Evolutionary conservation across 1,140 invertebrate species (phyloP).

Genomic region (Euwallacea similis): DNA sequence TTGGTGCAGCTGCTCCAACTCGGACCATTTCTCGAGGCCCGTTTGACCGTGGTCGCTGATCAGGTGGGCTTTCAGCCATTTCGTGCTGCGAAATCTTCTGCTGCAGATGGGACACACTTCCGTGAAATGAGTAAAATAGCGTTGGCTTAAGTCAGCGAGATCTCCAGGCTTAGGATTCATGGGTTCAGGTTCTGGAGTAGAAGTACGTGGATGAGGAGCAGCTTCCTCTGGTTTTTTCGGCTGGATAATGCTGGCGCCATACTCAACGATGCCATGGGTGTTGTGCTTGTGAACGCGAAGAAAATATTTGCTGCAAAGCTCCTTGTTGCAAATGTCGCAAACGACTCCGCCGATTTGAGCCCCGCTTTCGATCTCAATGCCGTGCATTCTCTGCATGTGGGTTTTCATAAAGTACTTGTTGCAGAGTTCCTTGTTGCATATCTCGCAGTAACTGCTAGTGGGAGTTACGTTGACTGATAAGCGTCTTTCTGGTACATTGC

Average conservation of each 20-base stretch:
- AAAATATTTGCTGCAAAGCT: constrained; percentile 97
- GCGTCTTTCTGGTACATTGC: constrained; percentile 44
- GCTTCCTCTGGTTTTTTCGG: constrained; percentile 56
- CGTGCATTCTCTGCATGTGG: constrained; percentile 99
- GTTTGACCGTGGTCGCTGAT: constrained; percentile 81
- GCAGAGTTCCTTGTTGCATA: constrained; percentile 99
- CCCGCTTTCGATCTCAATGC: constrained; percentile 91
- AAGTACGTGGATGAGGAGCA: constrained; percentile 31
- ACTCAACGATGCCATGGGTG: constrained; percentile 91
- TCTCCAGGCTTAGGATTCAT: constrained; percentile 59
- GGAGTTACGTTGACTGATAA: constrained; percentile 58
- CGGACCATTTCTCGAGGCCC: constrained; percentile 71
- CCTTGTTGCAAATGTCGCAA: constrained; percentile 97
- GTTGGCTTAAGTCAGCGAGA: constrained; percentile 61
- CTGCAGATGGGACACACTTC: constrained; percentile 86
- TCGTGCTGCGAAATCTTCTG: constrained; percentile 83
- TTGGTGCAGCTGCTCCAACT: constrained; percentile 59
- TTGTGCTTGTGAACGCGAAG: constrained; percentile 96
- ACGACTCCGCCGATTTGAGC: constrained; percentile 89
- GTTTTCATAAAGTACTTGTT: constrained; percentile 99
- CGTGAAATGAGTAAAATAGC: constrained; percentile 71
- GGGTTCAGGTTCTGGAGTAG: constrained; percentile 51
- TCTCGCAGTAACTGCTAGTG: constrained; percentile 92
- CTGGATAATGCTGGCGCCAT: constrained; percentile 59
- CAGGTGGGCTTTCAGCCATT: constrained; percentile 88